A percentile compares a stretch with the other conserved stretches of the same genome.
Evolutionary conservation across 1,140 invertebrate genomes (phyloP).

Genomic region (Hylaeus volcanicus): DNA sequence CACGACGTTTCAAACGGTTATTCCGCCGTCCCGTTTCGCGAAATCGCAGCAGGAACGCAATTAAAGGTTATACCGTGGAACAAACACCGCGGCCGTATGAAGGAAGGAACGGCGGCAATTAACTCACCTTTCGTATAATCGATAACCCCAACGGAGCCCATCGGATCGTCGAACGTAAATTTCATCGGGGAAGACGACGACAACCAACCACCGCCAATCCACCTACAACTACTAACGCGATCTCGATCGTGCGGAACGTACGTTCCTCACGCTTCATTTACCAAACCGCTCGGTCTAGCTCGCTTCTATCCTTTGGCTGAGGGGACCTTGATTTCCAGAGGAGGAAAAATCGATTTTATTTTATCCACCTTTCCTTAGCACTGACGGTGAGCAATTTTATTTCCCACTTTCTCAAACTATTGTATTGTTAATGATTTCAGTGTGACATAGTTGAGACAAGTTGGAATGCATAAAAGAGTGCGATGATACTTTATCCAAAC

Average conservation of each 20-base stretch:
- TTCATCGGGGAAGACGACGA: conserved; percentile 47
- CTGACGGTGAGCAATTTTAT: no score
- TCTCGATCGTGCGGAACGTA: conserved; percentile 60
- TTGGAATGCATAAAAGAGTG: no score
- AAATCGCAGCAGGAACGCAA: conserved; percentile 42
- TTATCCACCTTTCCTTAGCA: no score
- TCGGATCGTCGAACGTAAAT: conserved; percentile 59
- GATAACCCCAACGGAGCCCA: conserved; percentile 50
- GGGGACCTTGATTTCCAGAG: no score
- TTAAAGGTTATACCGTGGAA: conserved; percentile 49
- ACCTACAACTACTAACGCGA: conserved; percentile 37
- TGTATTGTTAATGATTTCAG: no score
- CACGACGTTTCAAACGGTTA: conserved; percentile 60
- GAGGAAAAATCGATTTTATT: no score
- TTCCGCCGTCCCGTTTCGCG: conserved; percentile 39
- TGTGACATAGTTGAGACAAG: no score
- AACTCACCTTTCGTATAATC: conserved; percentile 57
- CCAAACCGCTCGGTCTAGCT: conserved; percentile 49
- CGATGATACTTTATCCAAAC: no score
- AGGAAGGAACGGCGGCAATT: conserved; percentile 47
- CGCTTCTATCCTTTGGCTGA: conserved; percentile 47
- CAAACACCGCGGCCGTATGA: conserved; percentile 25
- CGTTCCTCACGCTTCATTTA: conserved; percentile 65
- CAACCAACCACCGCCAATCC: conserved; percentile 16
- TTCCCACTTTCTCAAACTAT: no score